Percentiles rank a stretch among this genome's conserved stretches.
These are phyloP conservation scores for Suncus etruscus DNA, from an alignment of 2,113 vertebrate species.

Conservation along the genomic window DNA sequence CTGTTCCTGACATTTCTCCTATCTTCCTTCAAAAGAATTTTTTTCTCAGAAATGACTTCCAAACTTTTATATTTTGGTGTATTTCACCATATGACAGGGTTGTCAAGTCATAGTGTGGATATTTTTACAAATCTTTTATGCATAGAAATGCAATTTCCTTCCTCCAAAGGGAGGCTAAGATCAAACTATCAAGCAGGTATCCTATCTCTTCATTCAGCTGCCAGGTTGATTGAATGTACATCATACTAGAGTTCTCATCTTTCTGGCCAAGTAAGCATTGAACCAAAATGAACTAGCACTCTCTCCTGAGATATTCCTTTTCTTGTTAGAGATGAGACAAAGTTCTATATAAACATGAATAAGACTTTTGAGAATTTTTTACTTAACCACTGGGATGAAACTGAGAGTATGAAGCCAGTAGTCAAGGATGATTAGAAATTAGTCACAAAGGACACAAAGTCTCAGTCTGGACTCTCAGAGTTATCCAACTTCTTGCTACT, in stretches of 20 bases:
- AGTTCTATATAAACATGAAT: not conserved
- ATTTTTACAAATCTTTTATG: not conserved
- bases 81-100: not conserved
- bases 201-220: not conserved
- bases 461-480: not conserved
- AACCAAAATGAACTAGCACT: not conserved
- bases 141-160: not conserved
- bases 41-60: not conserved
- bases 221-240: not conserved
- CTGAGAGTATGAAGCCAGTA: not conserved
- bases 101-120: not conserved
- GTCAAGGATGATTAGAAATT: not conserved
- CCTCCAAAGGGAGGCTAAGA: not conserved
- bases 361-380: too few relatives aligned
- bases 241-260: not conserved
- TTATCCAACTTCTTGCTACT: not conserved
- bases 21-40: not conserved
- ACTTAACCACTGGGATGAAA: not conserved
- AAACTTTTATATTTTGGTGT: not conserved
- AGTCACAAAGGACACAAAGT: rapidly evolving
- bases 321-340: not conserved
- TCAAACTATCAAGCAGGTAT: not conserved
- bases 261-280: not conserved
- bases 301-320: not conserved
- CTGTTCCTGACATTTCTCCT: rapidly evolving